Conservation (phyloP, 1,140 invertebrate genomes). For the Thaumetopoea pityocampa region DNA sequence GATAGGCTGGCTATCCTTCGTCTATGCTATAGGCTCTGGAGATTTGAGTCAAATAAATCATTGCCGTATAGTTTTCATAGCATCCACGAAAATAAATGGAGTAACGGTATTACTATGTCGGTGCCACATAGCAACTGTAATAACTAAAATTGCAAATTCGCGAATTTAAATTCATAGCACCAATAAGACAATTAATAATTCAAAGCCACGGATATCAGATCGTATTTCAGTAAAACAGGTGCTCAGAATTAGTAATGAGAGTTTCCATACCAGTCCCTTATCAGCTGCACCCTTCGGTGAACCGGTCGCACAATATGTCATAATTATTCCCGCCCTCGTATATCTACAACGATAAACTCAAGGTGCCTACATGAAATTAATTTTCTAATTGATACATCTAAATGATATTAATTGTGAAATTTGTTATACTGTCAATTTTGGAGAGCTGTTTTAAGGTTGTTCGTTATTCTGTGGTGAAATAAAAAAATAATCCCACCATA, state of each 20-base stretch:
- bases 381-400: conserved; percentile 6
- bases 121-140: no score
- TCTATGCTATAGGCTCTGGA: no score
- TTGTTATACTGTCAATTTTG: conserved; percentile 1
- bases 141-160: no score
- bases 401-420: neutral
- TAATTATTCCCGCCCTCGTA: conserved; percentile 63
- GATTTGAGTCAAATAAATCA: no score
- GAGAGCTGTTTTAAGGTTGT: neutral
- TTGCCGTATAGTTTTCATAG: no score
- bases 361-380: conserved; percentile 32
- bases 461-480: conserved; percentile 27
- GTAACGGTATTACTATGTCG: no score
- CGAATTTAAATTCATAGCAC: conserved; percentile 3
- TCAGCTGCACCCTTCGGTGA: conserved; percentile 60
- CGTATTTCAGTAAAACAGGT: conserved; percentile 19
- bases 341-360: conserved; percentile 63
- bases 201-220: conserved; percentile 16
- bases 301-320: conserved; percentile 69
- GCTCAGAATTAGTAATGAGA: conserved; percentile 32
- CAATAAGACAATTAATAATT: conserved; percentile 4
- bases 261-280: conserved; percentile 36
- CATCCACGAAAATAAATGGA: no score
- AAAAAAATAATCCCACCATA: no score
- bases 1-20: no score